A percentile compares a stretch with the other conserved stretches of the same genome.
These are phyloP conservation scores for Cynaeus angustus DNA, from an alignment of 2,888 invertebrate genomes.

Conservation along the genomic window DNA sequence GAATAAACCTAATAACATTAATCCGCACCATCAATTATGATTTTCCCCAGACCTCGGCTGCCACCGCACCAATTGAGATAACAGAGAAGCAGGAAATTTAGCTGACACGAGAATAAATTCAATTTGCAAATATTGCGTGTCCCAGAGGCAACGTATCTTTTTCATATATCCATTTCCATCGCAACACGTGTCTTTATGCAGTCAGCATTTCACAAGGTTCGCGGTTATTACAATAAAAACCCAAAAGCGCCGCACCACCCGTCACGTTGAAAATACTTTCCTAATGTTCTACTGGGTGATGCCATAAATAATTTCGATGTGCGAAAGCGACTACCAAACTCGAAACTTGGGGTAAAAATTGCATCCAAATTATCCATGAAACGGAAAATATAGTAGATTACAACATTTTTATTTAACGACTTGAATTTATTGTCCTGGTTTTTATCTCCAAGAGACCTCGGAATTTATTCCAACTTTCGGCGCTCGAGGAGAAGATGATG, in stretches of 20 bases:
- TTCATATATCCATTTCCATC: conserved; percentile 64
- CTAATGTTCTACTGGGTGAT: conserved; percentile 64
- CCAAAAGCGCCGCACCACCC: conserved; percentile 55
- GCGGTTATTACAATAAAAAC: conserved; percentile 68
- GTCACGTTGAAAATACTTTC: conserved; percentile 64
- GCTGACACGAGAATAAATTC: conserved; percentile 62
- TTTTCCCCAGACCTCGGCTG: conserved; percentile 17
- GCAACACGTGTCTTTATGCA: conserved; percentile 66
- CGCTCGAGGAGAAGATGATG: conserved; percentile 21
- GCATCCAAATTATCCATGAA: conserved; percentile 64
- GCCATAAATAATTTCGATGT: conserved; percentile 67
- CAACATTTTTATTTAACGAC: conserved; percentile 63
- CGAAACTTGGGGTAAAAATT: conserved; percentile 60
- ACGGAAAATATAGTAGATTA: conserved; percentile 64
- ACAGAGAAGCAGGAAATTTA: conserved; percentile 45
- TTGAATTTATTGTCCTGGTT: conserved; percentile 61
- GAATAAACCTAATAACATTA: too few relatives aligned
- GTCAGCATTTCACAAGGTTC: conserved; percentile 65
- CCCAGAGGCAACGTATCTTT: conserved; percentile 64
- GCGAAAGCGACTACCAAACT: conserved; percentile 63
- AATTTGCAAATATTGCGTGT: conserved; percentile 65
- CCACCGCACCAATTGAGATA: conserved; percentile 48
- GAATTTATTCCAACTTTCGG: conserved; percentile 42
- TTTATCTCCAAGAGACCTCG: conserved; percentile 53
- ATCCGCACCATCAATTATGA: conserved; percentile 21